phyloP scores from a whole-genome alignment of 2,113 vertebrate species.

The Naja naja region DNA sequence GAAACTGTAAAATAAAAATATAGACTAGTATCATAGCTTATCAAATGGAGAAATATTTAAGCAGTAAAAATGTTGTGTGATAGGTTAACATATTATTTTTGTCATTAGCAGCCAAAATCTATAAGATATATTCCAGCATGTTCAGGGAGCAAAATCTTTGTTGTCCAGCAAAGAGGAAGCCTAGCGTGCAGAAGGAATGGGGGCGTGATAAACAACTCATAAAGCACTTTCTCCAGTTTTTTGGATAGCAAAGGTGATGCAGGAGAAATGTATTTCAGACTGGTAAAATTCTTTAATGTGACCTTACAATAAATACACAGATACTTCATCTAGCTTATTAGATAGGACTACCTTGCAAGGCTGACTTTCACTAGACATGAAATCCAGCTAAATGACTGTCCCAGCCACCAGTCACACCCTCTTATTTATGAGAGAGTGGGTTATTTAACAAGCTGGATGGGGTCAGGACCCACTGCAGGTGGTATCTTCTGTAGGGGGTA shows the following conservation, averaged over 20 bases:
- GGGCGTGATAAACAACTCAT: not conserved
- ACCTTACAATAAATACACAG: not conserved
- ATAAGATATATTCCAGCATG: not conserved
- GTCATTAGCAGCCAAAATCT: not conserved
- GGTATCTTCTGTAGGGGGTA: not conserved
- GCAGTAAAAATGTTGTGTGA: not conserved
- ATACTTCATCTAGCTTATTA: not conserved
- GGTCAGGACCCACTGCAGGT: not conserved
- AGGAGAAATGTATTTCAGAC: not conserved
- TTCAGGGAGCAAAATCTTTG: not conserved
- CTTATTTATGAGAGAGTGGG: not conserved
- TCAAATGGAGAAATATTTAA: not conserved
- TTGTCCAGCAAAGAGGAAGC: not conserved
- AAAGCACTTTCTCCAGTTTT: not conserved
- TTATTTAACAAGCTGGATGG: not conserved
- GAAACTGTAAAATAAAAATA: not conserved
- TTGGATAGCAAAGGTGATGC: not conserved
- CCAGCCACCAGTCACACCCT: not conserved
- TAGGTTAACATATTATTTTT: not conserved
- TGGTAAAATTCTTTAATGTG: not conserved
- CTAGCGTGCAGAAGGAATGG: not conserved
- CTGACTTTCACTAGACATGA: not conserved
- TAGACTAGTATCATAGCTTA: not conserved
- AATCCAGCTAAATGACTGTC: not conserved
- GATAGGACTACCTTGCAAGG: not conserved